Percentiles rank a stretch among this genome's conserved stretches.
Evolutionary conservation across 2,113 vertebrate genomes (phyloP).

Genomic region (Peromyscus polionotus): DNA sequence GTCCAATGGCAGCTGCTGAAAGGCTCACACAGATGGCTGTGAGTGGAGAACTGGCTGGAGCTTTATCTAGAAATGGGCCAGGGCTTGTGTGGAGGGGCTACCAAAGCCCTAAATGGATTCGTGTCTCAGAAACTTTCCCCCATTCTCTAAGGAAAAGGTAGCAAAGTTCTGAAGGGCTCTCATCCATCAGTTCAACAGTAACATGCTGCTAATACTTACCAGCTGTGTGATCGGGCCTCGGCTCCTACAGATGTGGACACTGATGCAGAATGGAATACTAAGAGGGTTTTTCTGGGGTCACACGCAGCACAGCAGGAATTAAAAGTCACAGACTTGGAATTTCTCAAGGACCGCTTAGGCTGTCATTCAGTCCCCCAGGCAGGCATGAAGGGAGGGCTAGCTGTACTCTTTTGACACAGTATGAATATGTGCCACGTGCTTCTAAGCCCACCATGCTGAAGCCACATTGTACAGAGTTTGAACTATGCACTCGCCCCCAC

Average conservation of each 20-base stretch:
- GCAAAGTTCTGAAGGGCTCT: neutral
- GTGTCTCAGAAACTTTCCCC: neutral
- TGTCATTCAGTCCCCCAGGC: neutral
- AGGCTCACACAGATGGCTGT: neutral
- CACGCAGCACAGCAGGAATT: conserved; percentile 26
- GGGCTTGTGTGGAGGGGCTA: neutral
- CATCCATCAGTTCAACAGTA: conserved; percentile 48
- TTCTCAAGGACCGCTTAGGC: neutral
- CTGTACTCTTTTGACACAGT: neutral
- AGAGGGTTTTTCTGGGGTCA: conserved; percentile 31
- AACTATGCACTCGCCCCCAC: neutral
- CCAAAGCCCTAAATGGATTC: neutral
- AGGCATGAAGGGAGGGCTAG: neutral
- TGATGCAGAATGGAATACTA: neutral
- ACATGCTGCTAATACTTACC: conserved; percentile 50
- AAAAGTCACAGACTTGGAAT: conserved; percentile 17
- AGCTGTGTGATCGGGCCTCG: conserved; percentile 10
- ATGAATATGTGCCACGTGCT: neutral
- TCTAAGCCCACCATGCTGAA: neutral
- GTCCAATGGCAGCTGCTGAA: neutral
- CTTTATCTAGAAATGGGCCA: neutral
- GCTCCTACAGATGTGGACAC: conserved; percentile 5
- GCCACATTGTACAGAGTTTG: neutral
- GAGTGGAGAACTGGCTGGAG: neutral
- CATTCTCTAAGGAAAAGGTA: neutral